A percentile compares a stretch with the other conserved stretches of the same genome.
Conservation (phyloP, 2,797 vertebrate genomes). For the Scolopax rusticola region DNA sequence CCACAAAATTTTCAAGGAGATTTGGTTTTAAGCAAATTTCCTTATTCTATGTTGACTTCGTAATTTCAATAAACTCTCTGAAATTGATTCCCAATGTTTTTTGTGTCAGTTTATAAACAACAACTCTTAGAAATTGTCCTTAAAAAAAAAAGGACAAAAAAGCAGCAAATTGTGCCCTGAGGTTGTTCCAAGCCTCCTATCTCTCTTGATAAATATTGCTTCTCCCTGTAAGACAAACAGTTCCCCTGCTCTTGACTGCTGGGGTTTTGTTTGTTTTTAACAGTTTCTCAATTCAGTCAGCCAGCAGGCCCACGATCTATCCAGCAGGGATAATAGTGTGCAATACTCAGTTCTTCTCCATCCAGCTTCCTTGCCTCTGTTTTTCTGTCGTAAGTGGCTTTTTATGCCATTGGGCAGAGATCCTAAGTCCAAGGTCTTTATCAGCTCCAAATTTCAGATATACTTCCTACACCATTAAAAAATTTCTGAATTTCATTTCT, state of each 20-base stretch:
- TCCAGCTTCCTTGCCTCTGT: background rate
- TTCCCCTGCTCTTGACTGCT: background rate
- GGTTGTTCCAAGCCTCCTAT: background rate
- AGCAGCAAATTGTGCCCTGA: background rate
- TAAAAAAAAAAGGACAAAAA: background rate
- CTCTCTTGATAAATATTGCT: background rate
- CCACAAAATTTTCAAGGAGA: background rate
- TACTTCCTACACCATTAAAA: background rate
- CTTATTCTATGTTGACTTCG: background rate
- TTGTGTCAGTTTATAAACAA: background rate
- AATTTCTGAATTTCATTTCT: background rate
- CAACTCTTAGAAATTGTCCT: background rate
- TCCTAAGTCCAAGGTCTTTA: background rate
- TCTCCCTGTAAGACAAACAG: background rate
- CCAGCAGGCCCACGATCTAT: background rate
- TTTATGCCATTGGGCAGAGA: background rate
- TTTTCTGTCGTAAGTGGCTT: background rate
- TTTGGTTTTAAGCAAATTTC: background rate
- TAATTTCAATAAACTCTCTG: background rate
- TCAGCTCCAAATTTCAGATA: background rate
- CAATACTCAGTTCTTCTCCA: background rate
- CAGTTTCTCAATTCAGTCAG: background rate
- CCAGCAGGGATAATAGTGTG: background rate
- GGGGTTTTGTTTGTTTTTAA: background rate
- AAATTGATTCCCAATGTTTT: background rate